Evolutionary conservation across 2,888 invertebrate genomes (phyloP).

Genomic region (Galerucella pusilla): DNA sequence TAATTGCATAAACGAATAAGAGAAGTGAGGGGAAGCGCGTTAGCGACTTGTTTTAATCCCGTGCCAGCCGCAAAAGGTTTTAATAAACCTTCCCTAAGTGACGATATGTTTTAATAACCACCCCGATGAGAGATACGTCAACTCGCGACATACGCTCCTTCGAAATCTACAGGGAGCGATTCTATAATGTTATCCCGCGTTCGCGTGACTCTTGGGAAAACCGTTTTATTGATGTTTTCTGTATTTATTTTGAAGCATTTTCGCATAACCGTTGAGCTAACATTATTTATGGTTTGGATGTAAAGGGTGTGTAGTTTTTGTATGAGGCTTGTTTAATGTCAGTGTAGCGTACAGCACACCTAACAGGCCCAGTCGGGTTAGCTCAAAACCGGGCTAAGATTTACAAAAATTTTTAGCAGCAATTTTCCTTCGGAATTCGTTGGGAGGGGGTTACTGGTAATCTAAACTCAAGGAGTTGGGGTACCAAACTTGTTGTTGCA

Average conservation of each 20-base stretch:
- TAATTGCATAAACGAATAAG: slow-evolving; percentile 34
- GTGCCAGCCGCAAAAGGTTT: slow-evolving; percentile 34
- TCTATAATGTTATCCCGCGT: slow-evolving; percentile 18
- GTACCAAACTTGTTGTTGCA: no score
- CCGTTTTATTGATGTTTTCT: slow-evolving; percentile 12
- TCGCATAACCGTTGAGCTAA: not conserved
- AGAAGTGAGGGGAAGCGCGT: not conserved
- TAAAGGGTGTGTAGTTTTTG: not conserved
- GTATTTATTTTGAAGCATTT: slow-evolving; percentile 19
- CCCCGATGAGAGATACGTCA: slow-evolving; percentile 33
- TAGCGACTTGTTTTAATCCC: slow-evolving; percentile 44
- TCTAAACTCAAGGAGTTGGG: no score
- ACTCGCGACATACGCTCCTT: slow-evolving; percentile 21
- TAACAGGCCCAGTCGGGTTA: no score
- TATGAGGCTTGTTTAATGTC: no score
- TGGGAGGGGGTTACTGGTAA: no score
- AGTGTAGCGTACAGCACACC: no score
- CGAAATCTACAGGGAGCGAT: slow-evolving; percentile 37
- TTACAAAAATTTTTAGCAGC: no score
- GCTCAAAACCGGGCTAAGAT: no score
- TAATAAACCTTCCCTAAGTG: slow-evolving; percentile 44
- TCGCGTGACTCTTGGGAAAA: slow-evolving; percentile 17
- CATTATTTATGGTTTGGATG: not conserved
- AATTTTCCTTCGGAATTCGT: no score
- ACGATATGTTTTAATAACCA: slow-evolving; percentile 49